Evolutionary conservation across 2,113 vertebrate species (phyloP).

Genomic region (Chamaea fasciata): DNA sequence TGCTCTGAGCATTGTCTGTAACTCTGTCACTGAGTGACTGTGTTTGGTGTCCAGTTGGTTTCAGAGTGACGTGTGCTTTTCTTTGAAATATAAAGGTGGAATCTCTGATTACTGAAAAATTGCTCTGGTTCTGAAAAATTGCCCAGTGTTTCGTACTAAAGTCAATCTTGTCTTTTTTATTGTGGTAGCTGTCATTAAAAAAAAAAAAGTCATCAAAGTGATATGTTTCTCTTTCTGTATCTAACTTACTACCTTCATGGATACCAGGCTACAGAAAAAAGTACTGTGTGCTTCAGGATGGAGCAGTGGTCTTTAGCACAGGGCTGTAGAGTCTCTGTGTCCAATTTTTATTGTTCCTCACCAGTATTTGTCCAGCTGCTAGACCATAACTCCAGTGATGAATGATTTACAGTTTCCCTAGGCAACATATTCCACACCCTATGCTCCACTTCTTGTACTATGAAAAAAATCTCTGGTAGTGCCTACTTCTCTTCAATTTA

Average conservation of each 20-base stretch:
- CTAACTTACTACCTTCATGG: background rate
- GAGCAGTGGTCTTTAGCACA: background rate
- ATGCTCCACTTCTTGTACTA: background rate
- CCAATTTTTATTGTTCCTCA: background rate
- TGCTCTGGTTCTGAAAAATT: background rate
- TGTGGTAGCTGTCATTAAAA: background rate
- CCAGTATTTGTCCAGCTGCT: background rate
- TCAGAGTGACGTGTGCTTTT: background rate
- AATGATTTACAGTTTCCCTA: background rate
- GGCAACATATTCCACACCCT: background rate
- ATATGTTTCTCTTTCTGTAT: background rate
- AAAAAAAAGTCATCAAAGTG: background rate
- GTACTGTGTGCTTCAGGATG: background rate
- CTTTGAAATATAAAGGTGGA: background rate
- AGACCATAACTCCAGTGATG: background rate
- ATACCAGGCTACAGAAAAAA: background rate
- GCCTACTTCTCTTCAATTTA: background rate
- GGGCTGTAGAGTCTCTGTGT: background rate
- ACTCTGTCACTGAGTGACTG: background rate
- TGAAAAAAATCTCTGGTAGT: background rate
- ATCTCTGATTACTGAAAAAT: background rate
- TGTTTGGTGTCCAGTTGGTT: background rate
- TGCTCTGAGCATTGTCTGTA: background rate
- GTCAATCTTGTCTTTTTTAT: background rate
- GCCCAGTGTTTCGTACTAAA: background rate